Conservation (phyloP, 2,888 invertebrate genomes). For the Drosophila aldrichi region DNA sequence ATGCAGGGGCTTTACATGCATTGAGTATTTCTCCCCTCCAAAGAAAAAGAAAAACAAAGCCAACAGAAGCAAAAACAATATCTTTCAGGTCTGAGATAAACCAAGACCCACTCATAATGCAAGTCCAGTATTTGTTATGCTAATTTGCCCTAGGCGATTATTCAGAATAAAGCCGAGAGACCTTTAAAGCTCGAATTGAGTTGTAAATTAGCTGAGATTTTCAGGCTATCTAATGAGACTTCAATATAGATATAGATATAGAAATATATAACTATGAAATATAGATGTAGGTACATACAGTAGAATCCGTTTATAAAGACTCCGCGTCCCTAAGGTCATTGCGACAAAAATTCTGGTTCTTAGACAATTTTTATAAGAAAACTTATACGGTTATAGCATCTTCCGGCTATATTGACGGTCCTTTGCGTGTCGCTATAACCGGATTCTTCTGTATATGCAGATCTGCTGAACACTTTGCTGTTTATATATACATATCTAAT, state of each 20-base stretch:
- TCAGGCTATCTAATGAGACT: neutral
- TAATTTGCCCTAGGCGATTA: neutral
- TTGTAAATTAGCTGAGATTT: neutral
- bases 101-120: neutral
- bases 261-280: too few relatives aligned
- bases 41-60: conserved; percentile 3
- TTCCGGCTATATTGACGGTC: too few relatives aligned
- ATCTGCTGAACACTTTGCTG: neutral
- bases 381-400: too few relatives aligned
- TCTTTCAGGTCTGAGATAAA: neutral
- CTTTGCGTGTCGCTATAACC: too few relatives aligned
- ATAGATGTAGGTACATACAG: too few relatives aligned
- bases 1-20: conserved; percentile 3
- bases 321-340: too few relatives aligned
- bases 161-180: neutral
- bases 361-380: too few relatives aligned
- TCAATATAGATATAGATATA: neutral
- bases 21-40: neutral
- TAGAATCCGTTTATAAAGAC: too few relatives aligned
- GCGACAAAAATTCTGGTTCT: too few relatives aligned
- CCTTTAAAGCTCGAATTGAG: neutral
- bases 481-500: neutral
- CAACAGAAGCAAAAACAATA: conserved; percentile 1
- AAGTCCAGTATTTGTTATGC: conserved; percentile 3
- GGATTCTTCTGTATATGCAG: too few relatives aligned